Evolutionary conservation across 2,797 vertebrate species (phyloP), one percentile per base, ranked within the genome.

Genomic region (Podargus strigoides): DNA sequence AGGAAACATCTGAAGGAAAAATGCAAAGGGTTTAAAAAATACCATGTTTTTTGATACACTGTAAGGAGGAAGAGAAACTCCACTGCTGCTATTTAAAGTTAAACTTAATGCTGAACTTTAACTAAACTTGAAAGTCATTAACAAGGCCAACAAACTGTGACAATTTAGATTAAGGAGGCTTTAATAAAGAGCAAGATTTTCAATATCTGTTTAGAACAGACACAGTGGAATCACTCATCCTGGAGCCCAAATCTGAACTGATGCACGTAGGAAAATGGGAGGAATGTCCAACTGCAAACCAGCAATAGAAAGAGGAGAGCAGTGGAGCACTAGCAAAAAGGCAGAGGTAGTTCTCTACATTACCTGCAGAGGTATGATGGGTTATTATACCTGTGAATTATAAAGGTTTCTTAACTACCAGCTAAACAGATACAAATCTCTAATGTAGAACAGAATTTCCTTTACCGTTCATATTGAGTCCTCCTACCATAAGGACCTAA

Each of bases 71-170:
- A 84, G 24, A 18, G 20, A 90, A 94, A 88, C 8, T 79, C 28
- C 34, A 37, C 15, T 59, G n/a, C 46, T 80, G 42, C 63, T 90
- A 24, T 74, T 86, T 85, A 56, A 88, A 95, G 81, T 49, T 9
- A 86, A 93, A 82, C 55, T 62, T 91, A 73, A 74, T 82, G 53
- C 32, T 86, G 85, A 93, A 88, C 0, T 0, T 49, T 90, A 91
- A 63, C 69, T 76, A 63, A 93, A 95, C 56, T 89, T 94, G 73
- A 85, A 96, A 96, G 30, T 90, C 70, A 94, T 96, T 94, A 94
- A 79, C 41, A 67, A 67, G 56, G 41, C 44, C 85, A 94, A 91
- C 59, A 88, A 94, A 93, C 76, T 93, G 80, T 94, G 70, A 85
- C 74, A 67, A 88, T 88, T 77, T 90, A 87, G 63, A 93, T 94